phyloP scores from a whole-genome alignment of 2,888 invertebrate species.

The Cheilosia urbana region DNA sequence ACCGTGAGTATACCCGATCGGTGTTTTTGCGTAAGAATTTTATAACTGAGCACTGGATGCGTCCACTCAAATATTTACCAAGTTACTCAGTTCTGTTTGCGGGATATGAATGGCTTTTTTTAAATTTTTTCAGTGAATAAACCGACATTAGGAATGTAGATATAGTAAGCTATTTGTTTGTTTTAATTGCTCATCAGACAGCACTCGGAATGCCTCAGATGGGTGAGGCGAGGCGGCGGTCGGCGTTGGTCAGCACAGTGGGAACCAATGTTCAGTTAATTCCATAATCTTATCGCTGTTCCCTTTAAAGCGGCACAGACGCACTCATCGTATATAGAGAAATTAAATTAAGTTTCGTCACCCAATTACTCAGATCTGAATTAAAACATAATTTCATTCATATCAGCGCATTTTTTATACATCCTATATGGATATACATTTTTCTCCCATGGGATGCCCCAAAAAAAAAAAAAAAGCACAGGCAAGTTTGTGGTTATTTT shows the following conservation, averaged over 20 bases:
- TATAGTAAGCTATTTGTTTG: conserved; percentile 38
- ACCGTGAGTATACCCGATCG: background rate
- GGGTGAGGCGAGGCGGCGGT: conserved; percentile 11
- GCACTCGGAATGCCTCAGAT: conserved; percentile 43
- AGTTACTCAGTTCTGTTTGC: conserved; percentile 7
- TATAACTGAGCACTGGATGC: conserved; percentile 9
- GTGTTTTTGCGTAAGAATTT: conserved; percentile 13
- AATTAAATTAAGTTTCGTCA: conserved; percentile 61
- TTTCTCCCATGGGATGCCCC: conserved; percentile 4
- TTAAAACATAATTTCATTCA: conserved; percentile 48
- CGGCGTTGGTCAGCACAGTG: conserved; percentile 5
- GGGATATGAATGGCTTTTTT: background rate
- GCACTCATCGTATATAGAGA: conserved; percentile 9
- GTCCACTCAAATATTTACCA: conserved; percentile 27
- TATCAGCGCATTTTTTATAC: background rate
- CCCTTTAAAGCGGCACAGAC: background rate
- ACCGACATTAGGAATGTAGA: conserved; percentile 21
- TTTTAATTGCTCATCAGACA: conserved; percentile 61
- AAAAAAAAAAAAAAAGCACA: background rate
- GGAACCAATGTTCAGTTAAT: conserved; percentile 13
- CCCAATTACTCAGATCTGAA: conserved; percentile 58
- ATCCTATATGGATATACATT: background rate
- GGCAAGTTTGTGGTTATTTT: conserved; percentile 29
- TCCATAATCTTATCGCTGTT: conserved; percentile 34
- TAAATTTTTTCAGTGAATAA: conserved; percentile 7